Evolutionary conservation across 2,888 invertebrate genomes (phyloP).

Genomic region (Beris chalybata): DNA sequence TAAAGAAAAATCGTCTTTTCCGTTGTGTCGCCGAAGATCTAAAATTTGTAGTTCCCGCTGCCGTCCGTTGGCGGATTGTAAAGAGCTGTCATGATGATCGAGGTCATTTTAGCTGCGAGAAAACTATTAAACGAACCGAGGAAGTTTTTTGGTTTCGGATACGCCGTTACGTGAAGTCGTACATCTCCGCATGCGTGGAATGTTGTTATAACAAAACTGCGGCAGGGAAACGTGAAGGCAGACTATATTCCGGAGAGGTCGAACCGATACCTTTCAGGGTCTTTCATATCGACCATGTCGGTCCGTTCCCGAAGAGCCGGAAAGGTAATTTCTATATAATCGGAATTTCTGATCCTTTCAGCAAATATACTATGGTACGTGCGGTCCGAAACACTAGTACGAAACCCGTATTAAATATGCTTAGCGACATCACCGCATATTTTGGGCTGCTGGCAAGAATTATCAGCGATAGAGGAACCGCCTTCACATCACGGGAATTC

Average conservation of each 20-base stretch:
- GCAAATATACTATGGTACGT: not conserved
- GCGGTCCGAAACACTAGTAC: slow-evolving; percentile 24
- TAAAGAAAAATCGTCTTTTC: not conserved
- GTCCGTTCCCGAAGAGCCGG: slow-evolving; percentile 35
- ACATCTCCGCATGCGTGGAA: slow-evolving; percentile 27
- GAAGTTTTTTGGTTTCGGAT: slow-evolving; percentile 40
- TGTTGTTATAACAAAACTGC: slow-evolving; percentile 4
- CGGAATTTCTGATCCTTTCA: slow-evolving; percentile 31
- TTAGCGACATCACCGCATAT: not conserved
- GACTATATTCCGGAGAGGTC: slow-evolving; percentile 37
- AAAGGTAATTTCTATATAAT: slow-evolving; percentile 35
- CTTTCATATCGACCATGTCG: no score
- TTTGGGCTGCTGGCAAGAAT: slow-evolving; percentile 8
- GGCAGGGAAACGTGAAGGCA: slow-evolving; percentile 20
- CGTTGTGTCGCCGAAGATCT: not conserved
- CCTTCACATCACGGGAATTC: slow-evolving; percentile 10
- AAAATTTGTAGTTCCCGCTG: slow-evolving; percentile 38
- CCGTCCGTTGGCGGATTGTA: slow-evolving; percentile 34
- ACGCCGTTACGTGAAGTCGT: slow-evolving; percentile 25
- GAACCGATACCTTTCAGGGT: slow-evolving; percentile 36
- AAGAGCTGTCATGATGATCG: slow-evolving; percentile 34
- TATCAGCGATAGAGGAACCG: slow-evolving; percentile 21
- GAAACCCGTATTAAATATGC: not conserved
- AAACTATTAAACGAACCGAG: slow-evolving; percentile 31
- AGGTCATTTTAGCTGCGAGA: slow-evolving; percentile 36